Evolutionary conservation across 2,888 invertebrate genomes (phyloP), one percentile per base, ranked within the genome.

Genomic region (Phasia obesa): DNA sequence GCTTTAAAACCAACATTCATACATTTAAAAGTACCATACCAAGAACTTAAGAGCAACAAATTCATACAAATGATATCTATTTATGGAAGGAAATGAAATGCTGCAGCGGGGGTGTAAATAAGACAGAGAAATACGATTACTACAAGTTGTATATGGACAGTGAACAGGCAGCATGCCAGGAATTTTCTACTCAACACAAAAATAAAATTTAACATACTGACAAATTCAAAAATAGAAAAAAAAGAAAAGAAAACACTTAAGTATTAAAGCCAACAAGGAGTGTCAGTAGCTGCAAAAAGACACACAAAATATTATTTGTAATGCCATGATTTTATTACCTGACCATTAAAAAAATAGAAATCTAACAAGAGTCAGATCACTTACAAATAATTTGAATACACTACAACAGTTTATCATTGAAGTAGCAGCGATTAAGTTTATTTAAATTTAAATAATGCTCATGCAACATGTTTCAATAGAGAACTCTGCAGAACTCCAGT

Each of bases 221-320:
- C 74, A 81, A 81, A 75, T 75, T 75, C 13, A 69, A 70, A 64
- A 73, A 64, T 9, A 35, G 35, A 38, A 21, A 6, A 35, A 35
- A 15, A 44, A 51, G 57, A 19, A 11, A n/a, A 31, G 25, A 25
- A 47, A 5, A 44, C 47, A 35, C 53, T 21, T 65, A 35, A 80
- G 55, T 9, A n/a, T 15, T 23, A 15, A 27, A 31, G n/a, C 27
- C n/a, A 65, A 49, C 27, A 75, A 59, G 49, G 25, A 67, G 67
- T 59, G 51, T 27, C 55, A 27, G 4, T 42, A 25, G 25, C 23
- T 35, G 19, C n/a, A 38, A 13, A 51, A 35, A 5, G 21, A 31
- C 44, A 15, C n/a, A n/a, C n/a, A 7, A 59, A 47, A 31, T 57
- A 57, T 57, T 25, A 57, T 11, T 19, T 6, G 15, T 55, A 25